Evolutionary conservation across 2,113 vertebrate species (phyloP), one percentile per base, ranked within the genome.

Genomic region (Ammospiza caudacuta): DNA sequence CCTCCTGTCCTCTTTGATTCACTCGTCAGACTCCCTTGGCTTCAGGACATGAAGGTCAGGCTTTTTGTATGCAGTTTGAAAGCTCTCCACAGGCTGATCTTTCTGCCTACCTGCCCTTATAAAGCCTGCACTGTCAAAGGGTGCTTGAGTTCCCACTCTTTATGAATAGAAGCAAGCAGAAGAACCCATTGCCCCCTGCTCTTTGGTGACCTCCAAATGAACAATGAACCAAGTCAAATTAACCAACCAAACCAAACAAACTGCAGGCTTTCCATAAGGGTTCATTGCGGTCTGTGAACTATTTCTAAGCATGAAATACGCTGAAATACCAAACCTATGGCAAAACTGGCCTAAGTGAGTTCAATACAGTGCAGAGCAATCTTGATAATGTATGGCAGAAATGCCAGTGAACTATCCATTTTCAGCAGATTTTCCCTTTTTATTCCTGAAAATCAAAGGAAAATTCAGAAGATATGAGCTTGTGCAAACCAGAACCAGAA

Each of bases 141-240:
- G 83, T 87, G 90, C 44, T 67, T 44, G 27, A 76, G 76, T 95
- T 97, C 93, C 84, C 92, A 97, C 57, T 74, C 67, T 92, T 79
- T 66, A 54, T 87, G 73, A 96, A 96, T 88, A 92, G 69, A 54
- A 81, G 79, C 20, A 91, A 92, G 77, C 69, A 89, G 90, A 73
- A 95, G 52, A 89, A 49, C 24, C 4, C 5, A 28, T 31, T 89
- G 70, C 68, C 89, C 89, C 80, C 55, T 88, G 39, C 63, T 87
- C 83, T n/a, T 39, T 46, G n/a, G 55, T 20, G 67, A 77, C 33
- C 25, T 77, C 35, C 63, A 86, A 83, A 83, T 20, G 68, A 88
- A 92, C 72, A 97, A 94, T 70, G 64, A 86, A 58, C 37, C 23
- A 69, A 92, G 47, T 54, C 55, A 80, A 90, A 86, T 25, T 64